Evolutionary conservation across 2,113 vertebrate genomes (phyloP).

Genomic region (Heterocephalus glaber): DNA sequence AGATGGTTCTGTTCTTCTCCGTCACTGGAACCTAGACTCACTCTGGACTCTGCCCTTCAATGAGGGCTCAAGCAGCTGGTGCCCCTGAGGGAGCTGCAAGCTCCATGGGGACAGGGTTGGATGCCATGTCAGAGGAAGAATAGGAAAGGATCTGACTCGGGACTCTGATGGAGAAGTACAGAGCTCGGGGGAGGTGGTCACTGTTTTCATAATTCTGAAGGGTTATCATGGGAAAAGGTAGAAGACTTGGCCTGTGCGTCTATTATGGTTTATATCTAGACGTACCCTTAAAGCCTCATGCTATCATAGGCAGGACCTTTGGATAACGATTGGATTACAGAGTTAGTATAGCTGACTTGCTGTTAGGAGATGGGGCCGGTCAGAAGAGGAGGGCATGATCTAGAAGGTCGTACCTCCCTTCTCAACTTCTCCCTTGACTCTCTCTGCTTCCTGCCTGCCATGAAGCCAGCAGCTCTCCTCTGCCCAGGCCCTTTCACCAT

Average conservation of each 20-base stretch:
- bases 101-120: background rate
- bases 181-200: background rate
- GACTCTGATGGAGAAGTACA: background rate
- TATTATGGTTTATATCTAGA: background rate
- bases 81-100: background rate
- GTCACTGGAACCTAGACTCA: background rate
- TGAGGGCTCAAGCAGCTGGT: too few relatives aligned
- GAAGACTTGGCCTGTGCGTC: background rate
- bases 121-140: background rate
- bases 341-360: background rate
- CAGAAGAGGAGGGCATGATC: background rate
- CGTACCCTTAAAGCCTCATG: background rate
- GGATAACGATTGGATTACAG: background rate
- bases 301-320: too few relatives aligned
- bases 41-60: background rate
- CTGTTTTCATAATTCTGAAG: background rate
- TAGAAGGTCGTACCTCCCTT: background rate
- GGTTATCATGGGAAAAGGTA: background rate
- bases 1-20: background rate
- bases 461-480: background rate
- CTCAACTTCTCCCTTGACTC: background rate
- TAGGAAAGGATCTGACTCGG: background rate
- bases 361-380: background rate
- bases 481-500: background rate
- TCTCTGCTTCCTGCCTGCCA: background rate